These are phyloP conservation scores for Ormyrus labotus DNA, from an alignment of 2,888 invertebrate species.

Conservation along the genomic window DNA sequence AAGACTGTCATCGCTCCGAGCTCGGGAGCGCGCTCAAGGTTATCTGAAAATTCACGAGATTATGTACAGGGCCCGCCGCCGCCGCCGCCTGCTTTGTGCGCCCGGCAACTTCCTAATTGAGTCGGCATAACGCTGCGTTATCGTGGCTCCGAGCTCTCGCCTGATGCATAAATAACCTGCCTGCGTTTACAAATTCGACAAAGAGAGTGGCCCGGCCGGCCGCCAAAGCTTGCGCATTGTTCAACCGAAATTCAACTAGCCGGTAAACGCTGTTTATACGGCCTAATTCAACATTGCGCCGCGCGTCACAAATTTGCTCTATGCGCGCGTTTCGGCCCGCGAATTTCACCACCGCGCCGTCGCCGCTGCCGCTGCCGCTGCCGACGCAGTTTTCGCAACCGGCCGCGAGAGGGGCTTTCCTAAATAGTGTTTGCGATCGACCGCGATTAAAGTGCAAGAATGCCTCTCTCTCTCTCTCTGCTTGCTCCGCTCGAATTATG, in stretches of 20 bases:
- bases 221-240: slow-evolving; percentile 9
- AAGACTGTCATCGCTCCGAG: not conserved
- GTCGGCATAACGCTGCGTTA: not conserved
- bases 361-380: too few species aligned
- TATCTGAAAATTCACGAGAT: too few species aligned
- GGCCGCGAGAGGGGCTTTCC: not conserved
- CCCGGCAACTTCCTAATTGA: not conserved
- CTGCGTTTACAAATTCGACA: slow-evolving; percentile 34
- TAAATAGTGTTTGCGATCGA: not conserved
- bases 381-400: not conserved
- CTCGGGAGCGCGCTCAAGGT: too few species aligned
- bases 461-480: too few species aligned
- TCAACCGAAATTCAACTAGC: slow-evolving; percentile 60
- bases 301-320: slow-evolving; percentile 54
- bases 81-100: not conserved
- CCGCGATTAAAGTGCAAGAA: too few species aligned
- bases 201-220: slow-evolving; percentile 5
- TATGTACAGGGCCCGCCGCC: too few species aligned
- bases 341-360: slow-evolving; percentile 22
- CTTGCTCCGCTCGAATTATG: too few species aligned
- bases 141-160: too few species aligned
- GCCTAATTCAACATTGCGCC: slow-evolving; percentile 67
- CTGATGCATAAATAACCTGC: slow-evolving; percentile 19
- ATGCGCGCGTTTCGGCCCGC: slow-evolving; percentile 25
- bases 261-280: slow-evolving; percentile 67